Evolutionary conservation across 2,888 invertebrate species (phyloP).

Genomic region (Stomorhina lunata): DNA sequence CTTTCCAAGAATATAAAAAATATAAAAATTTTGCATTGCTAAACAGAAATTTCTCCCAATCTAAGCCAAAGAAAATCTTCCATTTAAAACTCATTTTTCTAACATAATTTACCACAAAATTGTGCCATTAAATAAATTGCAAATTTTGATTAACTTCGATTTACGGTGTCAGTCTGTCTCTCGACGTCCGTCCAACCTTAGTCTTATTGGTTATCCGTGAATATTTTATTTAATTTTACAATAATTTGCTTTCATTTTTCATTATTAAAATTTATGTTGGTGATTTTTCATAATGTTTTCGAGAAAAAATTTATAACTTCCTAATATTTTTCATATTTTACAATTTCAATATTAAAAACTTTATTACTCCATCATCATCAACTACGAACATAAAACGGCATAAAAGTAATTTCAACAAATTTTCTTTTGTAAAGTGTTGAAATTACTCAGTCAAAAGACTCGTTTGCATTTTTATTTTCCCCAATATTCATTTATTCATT

Average conservation of each 20-base stretch:
- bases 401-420: constrained; percentile 47
- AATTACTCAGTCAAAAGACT: constrained; percentile 29
- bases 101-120: constrained; percentile 44
- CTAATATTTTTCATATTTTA: constrained; percentile 52
- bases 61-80: constrained; percentile 5
- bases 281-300: constrained; percentile 52
- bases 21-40: background rate
- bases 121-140: constrained; percentile 38
- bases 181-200: too few species aligned
- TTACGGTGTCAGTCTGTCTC: background rate
- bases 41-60: constrained; percentile 7
- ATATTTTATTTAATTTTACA: background rate
- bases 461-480: too few species aligned
- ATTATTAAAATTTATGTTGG: constrained; percentile 50
- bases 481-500: constrained; percentile 22
- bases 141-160: constrained; percentile 38
- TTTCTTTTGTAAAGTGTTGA: constrained; percentile 55
- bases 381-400: constrained; percentile 16
- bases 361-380: constrained; percentile 60
- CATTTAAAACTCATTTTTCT: constrained; percentile 18
- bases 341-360: constrained; percentile 52
- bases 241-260: constrained; percentile 55
- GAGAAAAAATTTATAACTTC: constrained; percentile 56
- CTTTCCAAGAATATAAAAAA: background rate
- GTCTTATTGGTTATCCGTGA: background rate